Evolutionary conservation across 2,797 vertebrate species (phyloP).

Genomic region (Rhodeus uyekii): DNA sequence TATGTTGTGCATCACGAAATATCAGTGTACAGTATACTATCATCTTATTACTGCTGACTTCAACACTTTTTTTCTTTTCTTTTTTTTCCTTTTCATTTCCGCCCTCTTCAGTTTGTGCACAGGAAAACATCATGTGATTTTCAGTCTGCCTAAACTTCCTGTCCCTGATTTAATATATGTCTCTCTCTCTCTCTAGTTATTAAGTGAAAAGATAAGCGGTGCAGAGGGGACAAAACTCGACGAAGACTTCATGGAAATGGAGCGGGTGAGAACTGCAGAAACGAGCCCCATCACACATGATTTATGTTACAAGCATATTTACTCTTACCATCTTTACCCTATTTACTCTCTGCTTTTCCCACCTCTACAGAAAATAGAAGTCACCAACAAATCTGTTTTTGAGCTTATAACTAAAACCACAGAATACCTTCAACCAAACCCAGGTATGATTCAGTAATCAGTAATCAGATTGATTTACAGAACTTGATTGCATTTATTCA

Average conservation of each 20-base stretch:
- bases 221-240: conserved; percentile 92
- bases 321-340: neutral
- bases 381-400: conserved; percentile 90
- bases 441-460: conserved; percentile 78
- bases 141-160: neutral
- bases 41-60: neutral
- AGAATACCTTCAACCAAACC: conserved; percentile 96
- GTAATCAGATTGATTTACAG: neutral
- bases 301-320: neutral
- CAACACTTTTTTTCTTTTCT: neutral
- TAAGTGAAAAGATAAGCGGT: conserved; percentile 94
- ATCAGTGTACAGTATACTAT: neutral
- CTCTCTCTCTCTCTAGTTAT: conserved; percentile 73
- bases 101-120: neutral
- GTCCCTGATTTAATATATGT: neutral
- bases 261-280: conserved; percentile 80
- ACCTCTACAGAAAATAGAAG: conserved; percentile 88
- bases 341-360: conserved; percentile 5
- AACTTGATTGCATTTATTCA: neutral
- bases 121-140: neutral
- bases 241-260: conserved; percentile 93
- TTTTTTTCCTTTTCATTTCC: neutral
- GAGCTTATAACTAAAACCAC: conserved; percentile 91
- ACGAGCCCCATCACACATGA: neutral
- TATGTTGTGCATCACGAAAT: neutral